phyloP scores from a whole-genome alignment of 2,797 vertebrate genomes.

The Allobates femoralis region DNA sequence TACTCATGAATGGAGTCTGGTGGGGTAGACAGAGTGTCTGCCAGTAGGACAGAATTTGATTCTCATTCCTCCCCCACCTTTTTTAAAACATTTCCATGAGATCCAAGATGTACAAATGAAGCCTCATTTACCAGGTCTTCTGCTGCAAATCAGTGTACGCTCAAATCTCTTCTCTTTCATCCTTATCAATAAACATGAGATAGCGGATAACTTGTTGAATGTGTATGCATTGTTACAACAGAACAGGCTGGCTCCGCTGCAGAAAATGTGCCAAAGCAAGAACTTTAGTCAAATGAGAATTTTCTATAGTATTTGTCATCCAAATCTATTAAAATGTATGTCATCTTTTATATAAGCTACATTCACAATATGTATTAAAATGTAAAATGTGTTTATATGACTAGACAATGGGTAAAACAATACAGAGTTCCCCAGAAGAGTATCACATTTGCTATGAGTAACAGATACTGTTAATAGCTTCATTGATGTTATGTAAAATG shows the following conservation, averaged over 20 bases:
- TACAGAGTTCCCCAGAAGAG: not conserved
- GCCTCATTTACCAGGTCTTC: slow-evolving; percentile 22
- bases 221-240: slow-evolving; percentile 33
- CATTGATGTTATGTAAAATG: not conserved
- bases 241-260: slow-evolving; percentile 34
- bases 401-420: not conserved
- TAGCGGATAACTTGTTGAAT: slow-evolving; percentile 56
- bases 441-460: not conserved
- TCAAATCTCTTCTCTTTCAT: slow-evolving; percentile 47
- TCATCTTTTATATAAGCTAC: not conserved
- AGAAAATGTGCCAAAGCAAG: slow-evolving; percentile 33
- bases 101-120: slow-evolving; percentile 48
- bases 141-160: slow-evolving; percentile 41
- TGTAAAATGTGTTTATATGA: not conserved
- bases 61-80: slow-evolving; percentile 33
- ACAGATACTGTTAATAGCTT: slow-evolving; percentile 2
- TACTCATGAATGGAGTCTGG: slow-evolving; percentile 53
- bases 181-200: slow-evolving; percentile 63
- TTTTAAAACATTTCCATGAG: slow-evolving; percentile 32
- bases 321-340: not conserved
- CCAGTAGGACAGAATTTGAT: slow-evolving; percentile 51
- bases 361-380: not conserved
- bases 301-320: not conserved
- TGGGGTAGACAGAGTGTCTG: slow-evolving; percentile 57
- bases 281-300: slow-evolving; percentile 5